Evolutionary conservation across 2,113 vertebrate genomes (phyloP), one percentile per base, ranked within the genome.

Genomic region (Phyllostomus discolor): DNA sequence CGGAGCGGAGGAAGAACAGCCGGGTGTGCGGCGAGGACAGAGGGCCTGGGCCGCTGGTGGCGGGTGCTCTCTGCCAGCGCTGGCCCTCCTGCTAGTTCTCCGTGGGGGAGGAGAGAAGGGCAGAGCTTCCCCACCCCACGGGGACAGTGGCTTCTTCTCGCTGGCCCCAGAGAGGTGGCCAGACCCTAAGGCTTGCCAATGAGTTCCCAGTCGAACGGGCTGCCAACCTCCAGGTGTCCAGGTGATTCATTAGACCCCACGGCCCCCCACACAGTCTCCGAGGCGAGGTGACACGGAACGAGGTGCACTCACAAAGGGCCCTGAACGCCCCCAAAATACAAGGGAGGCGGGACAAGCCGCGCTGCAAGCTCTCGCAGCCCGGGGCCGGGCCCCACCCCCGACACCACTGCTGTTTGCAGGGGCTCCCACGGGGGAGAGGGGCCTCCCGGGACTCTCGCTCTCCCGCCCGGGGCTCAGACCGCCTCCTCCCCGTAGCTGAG

Each of bases 231-330:
- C 52, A 31, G 93, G 43, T 16, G 4, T 46, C 75, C 52, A n/a
- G 93, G 43, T 16, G 4, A 11, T 11, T 24, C 57, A 1, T 28
- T 3, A 0, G 10, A 19, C 4, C 72, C 72, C 72, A 38, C 15
- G 0, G 33, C 20, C 19, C 78, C 46, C 1, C 0, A 2, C 28
- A 10, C 5, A 1, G 38, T 28, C 28, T 26, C 31, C 0, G 4
- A 35, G 35, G 38, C 5, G 2, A 19, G 33, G 6, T 2, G 10
- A 1, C 1, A 20, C 43, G 38, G 16, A 2, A 10, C 12, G 1
- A 22, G 16, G 19, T 4, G 17, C 20, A 15, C 26, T 75, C 64
- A 24, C 2, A 19, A 66, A 69, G 17, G 64, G 24, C 62, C 57
- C 59, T 35, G 67, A 54, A 14, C 1, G 2, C 22, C 38, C 59